phyloP scores from a whole-genome alignment of 2,797 vertebrate species.

The Silurus aristotelis region DNA sequence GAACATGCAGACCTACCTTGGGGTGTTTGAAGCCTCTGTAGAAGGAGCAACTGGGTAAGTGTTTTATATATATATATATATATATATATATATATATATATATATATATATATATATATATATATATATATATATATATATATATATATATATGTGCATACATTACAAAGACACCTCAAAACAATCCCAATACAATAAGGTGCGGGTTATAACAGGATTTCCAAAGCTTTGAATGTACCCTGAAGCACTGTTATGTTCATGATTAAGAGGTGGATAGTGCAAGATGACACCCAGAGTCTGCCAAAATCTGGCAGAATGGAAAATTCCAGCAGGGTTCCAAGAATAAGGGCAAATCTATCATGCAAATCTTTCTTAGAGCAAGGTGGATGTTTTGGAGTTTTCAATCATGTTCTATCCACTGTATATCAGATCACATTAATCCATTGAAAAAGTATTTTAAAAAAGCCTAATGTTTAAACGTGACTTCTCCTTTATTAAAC shows the following conservation, averaged over 20 bases:
- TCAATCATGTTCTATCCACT: neutral
- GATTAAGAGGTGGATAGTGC: neutral
- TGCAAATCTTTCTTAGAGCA: neutral
- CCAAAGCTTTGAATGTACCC: too few species aligned
- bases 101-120: too few species aligned
- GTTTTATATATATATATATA: too few species aligned
- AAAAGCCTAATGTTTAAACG: neutral
- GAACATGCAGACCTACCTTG: constrained; percentile 73
- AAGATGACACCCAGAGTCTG: neutral
- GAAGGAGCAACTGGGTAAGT: constrained; percentile 72
- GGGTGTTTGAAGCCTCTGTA: constrained; percentile 74
- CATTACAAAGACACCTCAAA: neutral
- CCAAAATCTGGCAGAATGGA: neutral
- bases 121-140: too few species aligned
- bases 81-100: too few species aligned
- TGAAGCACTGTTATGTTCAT: neutral
- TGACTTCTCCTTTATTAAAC: neutral
- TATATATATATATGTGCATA: neutral
- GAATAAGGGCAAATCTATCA: neutral
- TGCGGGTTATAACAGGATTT: neutral
- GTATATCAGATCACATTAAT: neutral
- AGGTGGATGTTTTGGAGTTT: neutral
- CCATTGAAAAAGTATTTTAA: neutral
- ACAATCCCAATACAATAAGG: neutral
- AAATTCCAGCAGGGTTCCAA: neutral